These are phyloP conservation scores for Gymnosoma rotundatum DNA, from an alignment of 2,888 invertebrate species.

Conservation along the genomic window DNA sequence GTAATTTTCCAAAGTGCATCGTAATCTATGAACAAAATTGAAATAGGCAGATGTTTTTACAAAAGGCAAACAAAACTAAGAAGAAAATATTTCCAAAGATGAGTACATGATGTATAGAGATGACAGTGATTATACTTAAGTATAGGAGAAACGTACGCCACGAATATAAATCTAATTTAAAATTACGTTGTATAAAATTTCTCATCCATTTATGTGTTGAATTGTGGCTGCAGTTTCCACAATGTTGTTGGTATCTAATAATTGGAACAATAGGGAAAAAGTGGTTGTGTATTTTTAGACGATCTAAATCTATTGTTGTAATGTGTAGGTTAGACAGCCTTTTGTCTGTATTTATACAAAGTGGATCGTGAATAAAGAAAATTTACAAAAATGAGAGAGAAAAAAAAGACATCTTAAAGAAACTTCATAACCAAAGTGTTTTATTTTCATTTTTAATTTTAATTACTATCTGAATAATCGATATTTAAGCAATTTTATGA, in stretches of 20 bases:
- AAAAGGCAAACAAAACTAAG: conserved; percentile 15
- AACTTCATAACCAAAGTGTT: no score
- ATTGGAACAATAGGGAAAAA: conserved; percentile 47
- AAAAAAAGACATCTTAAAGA: no score
- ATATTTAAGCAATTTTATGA: no score
- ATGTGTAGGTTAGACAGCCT: conserved; percentile 41
- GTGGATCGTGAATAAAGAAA: no score
- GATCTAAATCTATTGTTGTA: conserved; percentile 59
- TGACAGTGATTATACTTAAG: conserved; percentile 26
- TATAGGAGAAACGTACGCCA: conserved; percentile 19
- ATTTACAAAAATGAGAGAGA: no score
- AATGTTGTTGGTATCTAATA: conserved; percentile 11
- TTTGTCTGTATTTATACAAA: not conserved
- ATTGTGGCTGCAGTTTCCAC: conserved; percentile 11
- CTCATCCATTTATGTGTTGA: not conserved
- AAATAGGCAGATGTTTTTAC: conserved; percentile 34
- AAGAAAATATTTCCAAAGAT: conserved; percentile 18
- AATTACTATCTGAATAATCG: no score
- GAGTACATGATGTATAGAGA: conserved; percentile 17
- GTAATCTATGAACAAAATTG: conserved; percentile 33
- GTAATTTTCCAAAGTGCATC: conserved; percentile 66
- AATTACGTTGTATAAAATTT: conserved; percentile 53
- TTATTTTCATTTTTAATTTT: no score
- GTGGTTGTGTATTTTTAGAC: conserved; percentile 61
- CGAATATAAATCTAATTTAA: conserved; percentile 55